Evolutionary conservation across 30 jellyfish, hydroid and myxozoan genomes (phyloP), one percentile per base, ranked within the genome.

Genomic region (Turritopsis rubra): DNA sequence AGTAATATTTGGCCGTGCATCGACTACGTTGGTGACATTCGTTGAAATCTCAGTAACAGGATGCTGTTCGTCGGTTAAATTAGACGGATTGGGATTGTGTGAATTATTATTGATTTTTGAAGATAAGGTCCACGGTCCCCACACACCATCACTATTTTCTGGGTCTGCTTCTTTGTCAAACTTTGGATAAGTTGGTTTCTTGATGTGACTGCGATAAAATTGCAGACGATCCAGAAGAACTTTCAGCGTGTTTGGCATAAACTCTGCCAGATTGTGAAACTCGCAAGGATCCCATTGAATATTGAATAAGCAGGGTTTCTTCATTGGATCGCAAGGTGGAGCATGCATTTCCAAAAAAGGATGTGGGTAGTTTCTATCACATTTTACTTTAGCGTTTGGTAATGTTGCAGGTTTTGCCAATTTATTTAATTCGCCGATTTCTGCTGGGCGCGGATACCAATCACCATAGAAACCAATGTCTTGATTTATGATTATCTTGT

Each of bases 271-370:
- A 73, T 95, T 95, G 93, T 95, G 99, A 84, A 86, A 95, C 52
- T 95, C 99, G 71, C 99, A 95, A 1, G 99, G 99, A 68, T 95
- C 99, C 99, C 99, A 95, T 81, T 81, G 92, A 81, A 95, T 95
- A 72, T 95, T 95, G 85, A 95, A 95, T 75, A 95, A 73, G 77
- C 99, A 95, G n/a, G 99, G 99, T 87, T 90, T 90, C 81, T 86
- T 84, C 91, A 90, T 85, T 16, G 99, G 99, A 81, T 87, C 86
- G 68, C 99, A 95, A 21, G 99, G 99, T 18, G 99, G 99, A 18
- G 99, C 99, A 71, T 87, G 96, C 96, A 95, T 89, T 21, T 86
- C 72, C 52, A 95, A 73, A 79, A 85, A 95, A 7, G 99, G 99
- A 85, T 95, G 99, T 13, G 99, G 97, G 30, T 89, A 95, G 81